Conservation (phyloP, 2,113 vertebrate genomes). For the Cepphus grylle region DNA sequence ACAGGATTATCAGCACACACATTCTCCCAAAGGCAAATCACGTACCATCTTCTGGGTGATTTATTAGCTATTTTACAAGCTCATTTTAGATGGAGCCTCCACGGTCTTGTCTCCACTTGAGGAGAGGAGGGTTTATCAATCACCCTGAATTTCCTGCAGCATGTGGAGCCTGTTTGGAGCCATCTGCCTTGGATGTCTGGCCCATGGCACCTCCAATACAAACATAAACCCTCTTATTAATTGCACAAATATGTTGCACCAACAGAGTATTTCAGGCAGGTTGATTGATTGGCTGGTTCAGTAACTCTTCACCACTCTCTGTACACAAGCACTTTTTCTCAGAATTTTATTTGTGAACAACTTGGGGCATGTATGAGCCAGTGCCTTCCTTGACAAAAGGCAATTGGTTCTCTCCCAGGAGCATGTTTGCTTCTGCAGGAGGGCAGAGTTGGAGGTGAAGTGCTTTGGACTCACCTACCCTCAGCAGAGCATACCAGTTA, state of each 20-base stretch:
- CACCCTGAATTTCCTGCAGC: neutral
- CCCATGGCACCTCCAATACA: neutral
- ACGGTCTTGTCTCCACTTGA: neutral
- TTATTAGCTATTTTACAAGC: neutral
- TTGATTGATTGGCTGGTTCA: slow-evolving; percentile 1
- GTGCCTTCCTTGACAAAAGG: neutral
- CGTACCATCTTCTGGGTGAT: neutral
- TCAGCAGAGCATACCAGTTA: neutral
- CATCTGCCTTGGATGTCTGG: neutral
- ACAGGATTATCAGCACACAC: neutral
- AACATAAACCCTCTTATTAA: neutral
- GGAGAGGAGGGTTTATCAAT: neutral
- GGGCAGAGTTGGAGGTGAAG: neutral
- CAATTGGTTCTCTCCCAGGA: rapidly evolving
- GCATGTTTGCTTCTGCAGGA: neutral
- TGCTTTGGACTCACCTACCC: neutral
- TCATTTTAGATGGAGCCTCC: neutral
- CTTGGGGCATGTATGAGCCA: neutral
- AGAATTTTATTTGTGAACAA: neutral
- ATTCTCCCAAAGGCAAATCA: neutral
- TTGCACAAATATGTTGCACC: neutral
- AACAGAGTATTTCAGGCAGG: neutral
- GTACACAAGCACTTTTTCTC: neutral
- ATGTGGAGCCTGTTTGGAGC: neutral
- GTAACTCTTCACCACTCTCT: neutral